Evolutionary conservation across 1,140 invertebrate genomes (phyloP), one percentile per base, ranked within the genome.

Genomic region (Caenorhabditis tropicalis): DNA sequence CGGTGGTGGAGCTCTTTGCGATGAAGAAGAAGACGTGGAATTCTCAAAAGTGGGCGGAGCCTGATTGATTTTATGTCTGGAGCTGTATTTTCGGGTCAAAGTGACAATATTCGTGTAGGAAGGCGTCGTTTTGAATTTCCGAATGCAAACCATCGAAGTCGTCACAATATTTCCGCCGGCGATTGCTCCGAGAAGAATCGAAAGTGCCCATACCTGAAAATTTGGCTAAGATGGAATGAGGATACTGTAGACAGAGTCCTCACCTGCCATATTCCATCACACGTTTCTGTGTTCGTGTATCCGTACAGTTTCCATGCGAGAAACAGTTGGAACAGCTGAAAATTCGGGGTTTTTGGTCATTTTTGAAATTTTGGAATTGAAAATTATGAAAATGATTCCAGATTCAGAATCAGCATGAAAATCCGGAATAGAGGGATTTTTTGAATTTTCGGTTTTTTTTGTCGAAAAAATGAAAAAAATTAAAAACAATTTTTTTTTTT

Each of bases 311-410:
- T 29, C 43, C 86, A 89, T n/a, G 90, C 86, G 46, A 87, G 88
- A 58, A 89, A 90, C 4, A 86, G 86, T 88, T 90, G 89, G 60
- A 90, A 82, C 29, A 91, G 31, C 89, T 90, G 46, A 79, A 90
- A 88, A 81, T 19, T 65, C 15, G 19, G 58, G 21, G 5, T 46
- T 79, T 36, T 39, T n/a, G n/a, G n/a, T n/a, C n/a, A n/a, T n/a
- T n/a, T n/a, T n/a, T n/a, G n/a, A n/a, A n/a, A n/a, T n/a, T n/a
- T 51, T 0, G 49, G 2, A 46, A 46, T 46, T 46, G 43, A 4
- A 1, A 4, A 46, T 46, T 4, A 12, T 9, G 19, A 46, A 46
- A 46, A 10, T 46, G 19, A 4, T 16, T 12, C 19, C 43, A 46
- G 19, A 46, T 46, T 16, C 19, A 16, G 43, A 46, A 46, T 46